A percentile compares a stretch with the other conserved stretches of the same genome.
Evolutionary conservation across 1,140 invertebrate genomes (phyloP).

Genomic region (Brachionus rubens): DNA sequence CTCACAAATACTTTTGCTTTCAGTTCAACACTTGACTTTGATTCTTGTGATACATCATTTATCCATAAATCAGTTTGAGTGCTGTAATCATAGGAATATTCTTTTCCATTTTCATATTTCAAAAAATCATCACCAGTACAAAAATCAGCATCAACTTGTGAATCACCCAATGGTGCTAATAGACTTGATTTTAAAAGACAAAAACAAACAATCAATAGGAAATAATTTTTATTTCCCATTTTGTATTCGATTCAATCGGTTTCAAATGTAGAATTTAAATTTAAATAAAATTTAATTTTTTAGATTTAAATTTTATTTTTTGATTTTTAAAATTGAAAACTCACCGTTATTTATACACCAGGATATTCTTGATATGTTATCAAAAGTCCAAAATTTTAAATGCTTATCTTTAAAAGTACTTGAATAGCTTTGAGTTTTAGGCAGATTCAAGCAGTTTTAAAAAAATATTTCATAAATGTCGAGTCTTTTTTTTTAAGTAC

Average conservation of each 20-base stretch:
- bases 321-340: no score
- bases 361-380: no score
- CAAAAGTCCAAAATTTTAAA: no score
- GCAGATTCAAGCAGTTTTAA: no score
- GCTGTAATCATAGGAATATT: slow-evolving; percentile 26
- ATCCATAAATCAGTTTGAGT: slow-evolving; percentile 32
- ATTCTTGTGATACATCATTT: slow-evolving; percentile 45
- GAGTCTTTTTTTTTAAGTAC: no score
- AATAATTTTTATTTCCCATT: slow-evolving; percentile 39
- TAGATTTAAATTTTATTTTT: no score
- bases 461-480: no score
- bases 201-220: slow-evolving; percentile 7
- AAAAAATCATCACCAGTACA: neutral
- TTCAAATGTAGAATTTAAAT: neutral
- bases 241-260: neutral
- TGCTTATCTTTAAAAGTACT: no score
- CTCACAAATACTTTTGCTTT: slow-evolving; percentile 25
- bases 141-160: neutral
- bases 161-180: neutral
- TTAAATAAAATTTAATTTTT: neutral
- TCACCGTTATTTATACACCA: no score
- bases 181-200: neutral
- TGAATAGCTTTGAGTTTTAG: no score
- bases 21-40: slow-evolving; percentile 7
- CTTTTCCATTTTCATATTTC: slow-evolving; percentile 19